phyloP scores from a whole-genome alignment of 2,797 vertebrate genomes.

The Dryobates pubescens region DNA sequence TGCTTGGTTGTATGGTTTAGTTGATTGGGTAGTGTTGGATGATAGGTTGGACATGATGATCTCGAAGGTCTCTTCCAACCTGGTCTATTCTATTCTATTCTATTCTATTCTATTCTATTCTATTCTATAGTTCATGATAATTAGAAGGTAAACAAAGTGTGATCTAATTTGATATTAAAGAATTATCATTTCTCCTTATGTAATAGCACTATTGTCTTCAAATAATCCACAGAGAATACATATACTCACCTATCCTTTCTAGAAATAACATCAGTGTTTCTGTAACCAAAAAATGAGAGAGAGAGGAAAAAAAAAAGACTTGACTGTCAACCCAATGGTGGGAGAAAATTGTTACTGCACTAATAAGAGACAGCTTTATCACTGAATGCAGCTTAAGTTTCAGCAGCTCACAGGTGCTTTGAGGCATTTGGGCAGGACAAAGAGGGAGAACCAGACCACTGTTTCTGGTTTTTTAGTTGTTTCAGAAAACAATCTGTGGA shows the following conservation, averaged over 20 bases:
- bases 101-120: too few species aligned
- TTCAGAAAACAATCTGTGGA: not conserved
- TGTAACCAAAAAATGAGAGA: too few species aligned
- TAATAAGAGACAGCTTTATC: not conserved
- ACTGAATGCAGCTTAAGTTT: not conserved
- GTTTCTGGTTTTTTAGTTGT: not conserved
- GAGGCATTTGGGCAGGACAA: not conserved
- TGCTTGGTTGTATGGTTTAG: too few species aligned
- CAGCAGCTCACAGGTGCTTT: not conserved
- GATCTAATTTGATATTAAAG: not conserved
- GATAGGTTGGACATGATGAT: too few species aligned
- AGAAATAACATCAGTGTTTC: not conserved
- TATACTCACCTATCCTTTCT: not conserved
- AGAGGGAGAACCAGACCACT: not conserved
- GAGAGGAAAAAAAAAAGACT: too few species aligned
- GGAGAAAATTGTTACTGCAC: not conserved
- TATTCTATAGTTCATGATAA: not conserved
- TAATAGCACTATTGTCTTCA: not conserved
- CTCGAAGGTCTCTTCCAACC: too few species aligned
- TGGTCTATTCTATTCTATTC: too few species aligned
- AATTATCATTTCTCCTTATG: not conserved
- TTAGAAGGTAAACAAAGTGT: not conserved
- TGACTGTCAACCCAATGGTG: not conserved
- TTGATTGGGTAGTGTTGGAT: too few species aligned
- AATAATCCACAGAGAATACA: not conserved